Base-by-base conservation (phyloP, 2,797 vertebrate genomes). In the Taeniopygia guttata region DNA sequence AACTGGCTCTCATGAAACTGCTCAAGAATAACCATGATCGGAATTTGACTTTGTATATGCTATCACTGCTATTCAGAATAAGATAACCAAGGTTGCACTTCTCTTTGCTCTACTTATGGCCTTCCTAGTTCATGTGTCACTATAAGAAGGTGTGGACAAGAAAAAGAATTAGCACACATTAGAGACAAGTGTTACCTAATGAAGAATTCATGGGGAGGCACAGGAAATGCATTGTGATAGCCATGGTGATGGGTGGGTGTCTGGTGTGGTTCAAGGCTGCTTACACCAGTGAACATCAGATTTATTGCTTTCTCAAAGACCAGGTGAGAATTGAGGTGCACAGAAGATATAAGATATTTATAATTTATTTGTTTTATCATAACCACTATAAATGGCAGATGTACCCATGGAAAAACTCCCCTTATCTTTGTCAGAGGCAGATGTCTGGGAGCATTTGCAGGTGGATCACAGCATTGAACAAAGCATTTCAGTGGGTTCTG, bases 341-440 rank as follows among this genome's bases (percentile, higher is more conserved):
- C 10, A 55, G 76, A 77, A 91, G 46, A 27, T 29, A 81, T 66
- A 64, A 92, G 83, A 85, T 89, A 92, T 85, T 87, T 92, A 78
- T 72, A 14, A 19, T 74, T 59, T 93, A 38, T 92, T 83, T 92
- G 26, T 85, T 55, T 81, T 95, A 91, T 91, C 89, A 67, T 81
- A 83, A 68, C 48, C 0, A 6, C 49, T 72, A 2, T 30, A 40
- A 75, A 59, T 64, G 62, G 27, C 40, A 34, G 73, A 54, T 0
- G 13, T 68, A 60, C 76, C 84, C 93, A 16, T 89, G 87, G 56
- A 96, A 84, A 87, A 92, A 29, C 30, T 74, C 14, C 22, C 25
- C 51, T 51, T 59, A 4, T 48, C 46, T 78, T 69, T 80, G 36
- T 49, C 90, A 69, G 62, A 56, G 45, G 51, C 22, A 70, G 62